Evolutionary conservation across 2,888 invertebrate species (phyloP), one percentile per base, ranked within the genome.

Genomic region (Coronaproctus castanopsis): DNA sequence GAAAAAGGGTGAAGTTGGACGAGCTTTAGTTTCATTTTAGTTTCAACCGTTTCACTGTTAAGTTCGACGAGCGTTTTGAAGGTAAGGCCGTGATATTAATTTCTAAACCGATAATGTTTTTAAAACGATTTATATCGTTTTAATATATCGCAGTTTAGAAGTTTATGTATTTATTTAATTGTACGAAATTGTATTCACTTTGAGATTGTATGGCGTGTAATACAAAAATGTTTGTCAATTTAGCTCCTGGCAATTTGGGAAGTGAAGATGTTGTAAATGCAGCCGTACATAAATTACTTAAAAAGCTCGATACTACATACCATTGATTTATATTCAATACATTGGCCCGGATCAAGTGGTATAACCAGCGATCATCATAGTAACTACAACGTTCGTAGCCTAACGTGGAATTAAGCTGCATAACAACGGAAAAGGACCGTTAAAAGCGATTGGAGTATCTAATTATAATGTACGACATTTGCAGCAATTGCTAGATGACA

Each of bases 311-410:
- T 79, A 49, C 72, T 78, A 24, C 75, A 77, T 5, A 87, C 86
- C 68, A 72, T 88, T 2, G 89, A 91, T 71, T 71, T 90, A 49
- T 85, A 82, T 67, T 73, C 90, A 57, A 83, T 90, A 61, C 87
- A 90, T 69, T 89, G 87, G 81, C 89, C 89, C 50, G 85, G 85
- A 3, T 73, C 76, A 22, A 73, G 77, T n/a, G 76, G 78, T 53
- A 66, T 63, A 10, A 54, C 76, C 18, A 73, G 75, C 19, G 72
- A 73, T 19, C 79, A 80, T 67, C 66, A 72, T 1, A 72, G 73
- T 24, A 83, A 85, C 67, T 66, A 69, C 18, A 69, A 73, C 58
- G 67, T 80, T n/a, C 73, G 88, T 24, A 71, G 74, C 24, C 71
- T 74, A 57, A 83, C 83, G 57, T 90, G 88, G 88, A 68, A 78